phyloP scores from a whole-genome alignment of 2,797 vertebrate species.

The Oreortyx pictus region DNA sequence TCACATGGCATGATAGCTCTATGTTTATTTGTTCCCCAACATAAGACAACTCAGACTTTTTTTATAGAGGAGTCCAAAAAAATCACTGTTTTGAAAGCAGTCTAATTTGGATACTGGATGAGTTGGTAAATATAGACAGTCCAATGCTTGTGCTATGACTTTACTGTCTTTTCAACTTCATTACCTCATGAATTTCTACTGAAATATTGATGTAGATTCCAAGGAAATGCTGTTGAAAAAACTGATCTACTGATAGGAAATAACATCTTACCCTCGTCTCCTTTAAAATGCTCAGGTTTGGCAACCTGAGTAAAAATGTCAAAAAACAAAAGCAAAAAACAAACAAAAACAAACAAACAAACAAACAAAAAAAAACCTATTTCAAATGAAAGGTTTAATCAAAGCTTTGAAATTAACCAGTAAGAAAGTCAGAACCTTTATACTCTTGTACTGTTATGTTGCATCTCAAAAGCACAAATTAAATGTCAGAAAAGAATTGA shows the following conservation, averaged over 20 bases:
- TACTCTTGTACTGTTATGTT: constrained; percentile 42
- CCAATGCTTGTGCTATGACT: constrained; percentile 40
- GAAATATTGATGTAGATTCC: constrained; percentile 36
- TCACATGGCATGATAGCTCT: neutral
- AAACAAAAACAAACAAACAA: neutral
- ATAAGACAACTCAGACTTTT: neutral
- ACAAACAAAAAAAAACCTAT: neutral
- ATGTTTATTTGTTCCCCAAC: neutral
- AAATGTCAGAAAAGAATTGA: constrained; percentile 65
- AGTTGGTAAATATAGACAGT: constrained; percentile 15
- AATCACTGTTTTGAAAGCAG: neutral
- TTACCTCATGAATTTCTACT: constrained; percentile 19
- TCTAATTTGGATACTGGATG: constrained; percentile 37
- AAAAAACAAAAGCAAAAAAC: constrained; percentile 38
- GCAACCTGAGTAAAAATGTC: constrained; percentile 49
- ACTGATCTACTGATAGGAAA: constrained; percentile 19
- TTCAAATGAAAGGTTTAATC: constrained; percentile 55
- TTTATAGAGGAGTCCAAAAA: neutral
- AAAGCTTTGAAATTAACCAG: constrained; percentile 65
- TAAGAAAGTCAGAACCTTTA: constrained; percentile 61
- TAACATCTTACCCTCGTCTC: constrained; percentile 28
- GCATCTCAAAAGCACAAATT: constrained; percentile 71
- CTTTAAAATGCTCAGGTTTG: constrained; percentile 38
- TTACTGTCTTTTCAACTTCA: constrained; percentile 43
- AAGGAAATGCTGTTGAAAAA: constrained; percentile 38